Evolutionary conservation across 2,113 vertebrate species (phyloP).

Genomic region (Oxyruncus cristatus): DNA sequence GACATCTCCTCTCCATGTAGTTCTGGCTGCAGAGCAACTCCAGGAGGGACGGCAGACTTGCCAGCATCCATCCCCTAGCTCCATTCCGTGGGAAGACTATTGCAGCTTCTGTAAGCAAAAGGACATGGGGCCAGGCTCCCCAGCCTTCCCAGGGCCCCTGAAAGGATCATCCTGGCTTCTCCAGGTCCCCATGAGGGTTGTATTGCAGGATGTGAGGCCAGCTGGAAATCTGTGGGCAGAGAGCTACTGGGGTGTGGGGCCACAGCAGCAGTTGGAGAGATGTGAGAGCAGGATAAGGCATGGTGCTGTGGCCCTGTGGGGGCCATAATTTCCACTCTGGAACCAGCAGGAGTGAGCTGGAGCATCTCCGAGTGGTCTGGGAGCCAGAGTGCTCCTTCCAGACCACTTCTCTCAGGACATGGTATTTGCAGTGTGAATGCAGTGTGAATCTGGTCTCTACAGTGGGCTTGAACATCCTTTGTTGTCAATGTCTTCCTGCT

Average conservation of each 20-base stretch:
- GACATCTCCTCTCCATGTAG: not conserved
- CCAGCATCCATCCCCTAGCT: not conserved
- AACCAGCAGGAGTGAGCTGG: not conserved
- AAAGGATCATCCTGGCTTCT: not conserved
- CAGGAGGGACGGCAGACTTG: not conserved
- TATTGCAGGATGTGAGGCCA: not conserved
- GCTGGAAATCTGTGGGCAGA: not conserved
- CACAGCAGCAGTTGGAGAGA: not conserved
- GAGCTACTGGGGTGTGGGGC: not conserved
- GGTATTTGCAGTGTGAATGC: not conserved
- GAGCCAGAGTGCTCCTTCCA: not conserved
- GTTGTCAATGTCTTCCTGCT: not conserved
- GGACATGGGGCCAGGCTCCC: not conserved
- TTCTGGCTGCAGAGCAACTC: not conserved
- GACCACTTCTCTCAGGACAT: not conserved
- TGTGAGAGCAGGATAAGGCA: not conserved
- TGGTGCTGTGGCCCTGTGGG: rapidly evolving
- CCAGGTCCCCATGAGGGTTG: not conserved
- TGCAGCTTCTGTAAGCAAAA: not conserved
- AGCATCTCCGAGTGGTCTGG: not conserved
- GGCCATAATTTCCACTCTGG: not conserved
- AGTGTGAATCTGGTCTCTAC: not conserved
- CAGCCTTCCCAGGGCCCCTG: not conserved
- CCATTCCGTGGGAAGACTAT: constrained; percentile 1
- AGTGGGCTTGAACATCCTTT: not conserved